Evolutionary conservation across 2,113 vertebrate species (phyloP).

Genomic region (Dipodomys merriami): DNA sequence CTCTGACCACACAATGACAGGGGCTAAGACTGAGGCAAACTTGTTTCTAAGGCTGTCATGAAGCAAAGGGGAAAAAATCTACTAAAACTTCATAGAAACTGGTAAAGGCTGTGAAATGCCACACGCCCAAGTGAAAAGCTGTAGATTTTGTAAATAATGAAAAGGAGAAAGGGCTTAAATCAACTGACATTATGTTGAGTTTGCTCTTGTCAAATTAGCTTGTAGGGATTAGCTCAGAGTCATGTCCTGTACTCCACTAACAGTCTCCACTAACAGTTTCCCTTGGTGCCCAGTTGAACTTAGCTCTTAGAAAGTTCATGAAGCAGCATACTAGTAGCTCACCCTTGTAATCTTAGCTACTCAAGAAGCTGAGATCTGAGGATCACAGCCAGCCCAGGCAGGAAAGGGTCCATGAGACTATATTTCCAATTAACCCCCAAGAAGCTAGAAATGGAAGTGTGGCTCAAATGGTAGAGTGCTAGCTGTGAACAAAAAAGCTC

Average conservation of each 20-base stretch:
- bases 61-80: neutral
- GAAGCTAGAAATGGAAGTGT: too few species aligned
- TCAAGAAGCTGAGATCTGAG: too few species aligned
- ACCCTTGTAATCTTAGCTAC: too few species aligned
- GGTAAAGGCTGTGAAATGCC: neutral
- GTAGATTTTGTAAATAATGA: slow-evolving; percentile 12
- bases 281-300: neutral
- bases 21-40: neutral
- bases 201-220: slow-evolving; percentile 11
- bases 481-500: too few species aligned
- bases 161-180: neutral
- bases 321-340: neutral
- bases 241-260: too few species aligned
- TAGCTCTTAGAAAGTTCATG: neutral
- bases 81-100: neutral
- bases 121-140: neutral
- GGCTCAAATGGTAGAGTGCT: too few species aligned
- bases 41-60: neutral
- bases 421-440: too few species aligned
- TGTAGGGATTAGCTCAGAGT: neutral
- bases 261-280: neutral
- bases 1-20: neutral
- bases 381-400: too few species aligned
- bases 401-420: too few species aligned
- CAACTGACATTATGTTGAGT: neutral